Conservation (phyloP, 2,797 vertebrate genomes). For the Manis pentadactyla region DNA sequence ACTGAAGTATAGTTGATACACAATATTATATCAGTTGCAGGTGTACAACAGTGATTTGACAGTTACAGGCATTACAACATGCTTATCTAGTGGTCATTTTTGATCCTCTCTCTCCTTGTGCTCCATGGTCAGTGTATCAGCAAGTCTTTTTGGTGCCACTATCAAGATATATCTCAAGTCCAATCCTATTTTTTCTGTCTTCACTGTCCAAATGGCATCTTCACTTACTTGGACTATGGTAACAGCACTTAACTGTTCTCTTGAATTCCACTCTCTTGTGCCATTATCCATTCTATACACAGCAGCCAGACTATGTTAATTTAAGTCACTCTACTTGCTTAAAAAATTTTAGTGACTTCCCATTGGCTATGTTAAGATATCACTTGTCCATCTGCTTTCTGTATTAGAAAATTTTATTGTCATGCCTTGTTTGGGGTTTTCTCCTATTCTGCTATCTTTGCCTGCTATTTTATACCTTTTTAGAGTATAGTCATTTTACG, state of each 20-base stretch:
- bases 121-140: not conserved
- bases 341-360: not conserved
- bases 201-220: not conserved
- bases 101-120: not conserved
- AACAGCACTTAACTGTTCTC: not conserved
- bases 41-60: too few relatives aligned
- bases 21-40: too few relatives aligned
- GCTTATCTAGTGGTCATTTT: not conserved
- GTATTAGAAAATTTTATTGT: not conserved
- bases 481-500: not conserved
- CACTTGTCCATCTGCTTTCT: not conserved
- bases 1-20: too few relatives aligned
- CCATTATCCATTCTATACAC: not conserved
- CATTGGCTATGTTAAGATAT: not conserved
- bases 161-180: not conserved
- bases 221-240: not conserved
- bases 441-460: not conserved
- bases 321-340: not conserved
- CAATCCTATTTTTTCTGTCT: not conserved
- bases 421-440: not conserved
- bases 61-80: too few relatives aligned
- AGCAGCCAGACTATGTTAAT: not conserved
- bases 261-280: not conserved
- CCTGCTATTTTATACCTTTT: not conserved
- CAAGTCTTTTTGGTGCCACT: not conserved